A percentile compares a stretch with the other conserved stretches of the same genome.
These are phyloP conservation scores for Diabrotica balteata DNA, from an alignment of 2,888 invertebrate genomes.

Conservation along the genomic window DNA sequence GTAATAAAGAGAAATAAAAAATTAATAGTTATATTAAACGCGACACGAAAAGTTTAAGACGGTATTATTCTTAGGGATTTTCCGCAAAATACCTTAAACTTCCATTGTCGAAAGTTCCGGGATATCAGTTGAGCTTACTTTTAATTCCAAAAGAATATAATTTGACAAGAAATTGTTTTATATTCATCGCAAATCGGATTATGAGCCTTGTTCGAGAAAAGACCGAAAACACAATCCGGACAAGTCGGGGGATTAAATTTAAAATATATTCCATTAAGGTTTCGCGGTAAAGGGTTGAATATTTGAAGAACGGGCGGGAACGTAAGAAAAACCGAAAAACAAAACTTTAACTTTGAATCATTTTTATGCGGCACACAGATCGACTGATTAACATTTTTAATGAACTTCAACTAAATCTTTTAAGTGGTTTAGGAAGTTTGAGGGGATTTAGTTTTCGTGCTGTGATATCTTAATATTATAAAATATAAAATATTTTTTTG, in stretches of 20 bases:
- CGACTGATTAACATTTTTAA: slow-evolving; percentile 53
- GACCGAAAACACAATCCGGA: slow-evolving; percentile 8
- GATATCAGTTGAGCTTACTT: not conserved
- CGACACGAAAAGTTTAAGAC: too few relatives aligned
- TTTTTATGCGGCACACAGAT: slow-evolving; percentile 53
- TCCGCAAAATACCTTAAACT: too few relatives aligned
- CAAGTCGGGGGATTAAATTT: slow-evolving; percentile 27
- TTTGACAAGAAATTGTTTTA: slow-evolving; percentile 4
- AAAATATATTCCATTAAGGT: slow-evolving; percentile 20
- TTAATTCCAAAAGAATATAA: not conserved
- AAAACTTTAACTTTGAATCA: slow-evolving; percentile 35
- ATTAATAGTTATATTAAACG: too few relatives aligned
- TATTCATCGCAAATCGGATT: slow-evolving; percentile 12
- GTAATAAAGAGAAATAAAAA: too few relatives aligned
- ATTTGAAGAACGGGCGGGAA: slow-evolving; percentile 9
- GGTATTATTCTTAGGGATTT: too few relatives aligned
- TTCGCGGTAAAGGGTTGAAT: slow-evolving; percentile 26
- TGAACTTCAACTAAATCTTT: slow-evolving; percentile 53
- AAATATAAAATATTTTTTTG: too few relatives aligned
- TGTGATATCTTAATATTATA: too few relatives aligned
- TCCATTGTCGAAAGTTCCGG: too few relatives aligned
- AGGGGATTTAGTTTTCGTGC: slow-evolving; percentile 19
- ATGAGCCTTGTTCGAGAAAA: slow-evolving; percentile 3
- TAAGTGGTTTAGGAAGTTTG: slow-evolving; percentile 37
- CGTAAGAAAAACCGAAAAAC: slow-evolving; percentile 36